A percentile compares a stretch with the other conserved stretches of the same genome.
These are phyloP conservation scores for Phaonia tiefii DNA, from an alignment of 2,888 invertebrate species.

Conservation along the genomic window DNA sequence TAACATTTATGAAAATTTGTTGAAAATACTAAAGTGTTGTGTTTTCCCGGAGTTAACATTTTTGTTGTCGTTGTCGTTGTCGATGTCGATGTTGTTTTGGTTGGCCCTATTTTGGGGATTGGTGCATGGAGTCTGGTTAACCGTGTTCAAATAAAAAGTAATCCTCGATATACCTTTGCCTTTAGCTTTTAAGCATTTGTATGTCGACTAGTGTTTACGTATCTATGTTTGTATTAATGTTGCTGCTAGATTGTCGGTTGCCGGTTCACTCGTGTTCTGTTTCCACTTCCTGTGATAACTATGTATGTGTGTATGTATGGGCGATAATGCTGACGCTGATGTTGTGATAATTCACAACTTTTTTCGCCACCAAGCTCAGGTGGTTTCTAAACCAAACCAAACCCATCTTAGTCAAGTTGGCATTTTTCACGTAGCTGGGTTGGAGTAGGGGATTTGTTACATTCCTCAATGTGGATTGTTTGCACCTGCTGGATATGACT, in stretches of 20 bases:
- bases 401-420: not conserved
- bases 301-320: not conserved
- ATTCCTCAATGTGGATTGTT: not conserved
- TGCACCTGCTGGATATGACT: slow-evolving; percentile 19
- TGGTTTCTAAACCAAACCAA: slow-evolving; percentile 10
- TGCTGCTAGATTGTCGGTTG: no score
- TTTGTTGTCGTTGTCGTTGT: slow-evolving; percentile 27
- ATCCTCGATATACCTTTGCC: not conserved
- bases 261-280: not conserved
- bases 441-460: not conserved
- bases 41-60: not conserved
- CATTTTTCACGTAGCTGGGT: slow-evolving; percentile 6
- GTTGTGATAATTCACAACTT: slow-evolving; percentile 19
- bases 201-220: not conserved
- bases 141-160: not conserved
- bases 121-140: slow-evolving; percentile 11
- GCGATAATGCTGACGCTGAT: slow-evolving; percentile 52
- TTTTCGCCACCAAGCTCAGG: not conserved
- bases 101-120: not conserved
- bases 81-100: slow-evolving; percentile 31
- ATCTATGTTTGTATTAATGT: no score
- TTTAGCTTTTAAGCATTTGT: not conserved
- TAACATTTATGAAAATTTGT: slow-evolving; percentile 48
- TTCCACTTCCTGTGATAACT: not conserved
- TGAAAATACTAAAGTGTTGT: slow-evolving; percentile 31